phyloP scores from a whole-genome alignment of 2,113 vertebrate genomes.

The Enhydra lutris region DNA sequence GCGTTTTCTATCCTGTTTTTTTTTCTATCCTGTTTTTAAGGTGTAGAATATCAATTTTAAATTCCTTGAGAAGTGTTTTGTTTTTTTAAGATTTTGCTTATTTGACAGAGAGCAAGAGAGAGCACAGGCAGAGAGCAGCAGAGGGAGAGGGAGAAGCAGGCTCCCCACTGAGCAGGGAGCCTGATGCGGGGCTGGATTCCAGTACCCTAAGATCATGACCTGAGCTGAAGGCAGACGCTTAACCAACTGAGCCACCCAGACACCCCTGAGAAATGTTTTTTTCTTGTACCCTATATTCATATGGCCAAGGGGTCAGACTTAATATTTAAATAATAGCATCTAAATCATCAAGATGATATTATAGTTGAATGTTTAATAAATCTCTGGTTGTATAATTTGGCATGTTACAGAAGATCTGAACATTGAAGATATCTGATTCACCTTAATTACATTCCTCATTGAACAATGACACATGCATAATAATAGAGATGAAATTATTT shows the following conservation, averaged over 20 bases:
- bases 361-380: not conserved
- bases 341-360: slow-evolving; percentile 1
- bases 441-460: not conserved
- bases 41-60: not conserved
- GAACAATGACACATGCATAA: not conserved
- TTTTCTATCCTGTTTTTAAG: not conserved
- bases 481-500: slow-evolving; percentile 11
- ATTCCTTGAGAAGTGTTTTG: not conserved
- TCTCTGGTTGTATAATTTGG: not conserved
- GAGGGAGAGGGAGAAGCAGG: no score
- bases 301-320: not conserved
- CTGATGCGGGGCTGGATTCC: no score
- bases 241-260: no score
- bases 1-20: not conserved
- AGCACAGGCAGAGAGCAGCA: no score
- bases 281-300: not conserved
- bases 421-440: not conserved
- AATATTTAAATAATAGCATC: not conserved
- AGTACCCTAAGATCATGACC: no score
- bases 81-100: not conserved
- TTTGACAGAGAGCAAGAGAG: no score
- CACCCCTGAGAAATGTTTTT: not conserved
- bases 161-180: no score
- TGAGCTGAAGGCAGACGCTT: no score
- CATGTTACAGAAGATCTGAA: not conserved